Percentiles rank a stretch among this genome's conserved stretches.
These are phyloP conservation scores for Pteronura brasiliensis DNA, from an alignment of 2,113 vertebrate species.

Conservation along the genomic window DNA sequence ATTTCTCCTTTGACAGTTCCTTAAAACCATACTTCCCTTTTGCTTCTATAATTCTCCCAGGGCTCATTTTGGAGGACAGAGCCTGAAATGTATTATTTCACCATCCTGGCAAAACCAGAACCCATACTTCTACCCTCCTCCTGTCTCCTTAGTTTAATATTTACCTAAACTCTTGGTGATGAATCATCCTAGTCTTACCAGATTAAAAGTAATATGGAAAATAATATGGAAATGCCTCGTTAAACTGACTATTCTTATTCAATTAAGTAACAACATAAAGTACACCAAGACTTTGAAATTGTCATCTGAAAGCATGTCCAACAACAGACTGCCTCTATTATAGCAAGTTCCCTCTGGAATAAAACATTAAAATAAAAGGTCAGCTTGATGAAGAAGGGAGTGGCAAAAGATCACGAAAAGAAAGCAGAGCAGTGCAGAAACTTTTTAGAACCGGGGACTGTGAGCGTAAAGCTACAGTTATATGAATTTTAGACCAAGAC, in stretches of 20 bases:
- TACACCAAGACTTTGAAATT: not conserved
- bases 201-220: not conserved
- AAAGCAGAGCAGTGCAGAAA: slow-evolving; percentile 12
- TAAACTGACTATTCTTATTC: slow-evolving; percentile 21
- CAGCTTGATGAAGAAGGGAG: slow-evolving; percentile 21
- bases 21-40: not conserved
- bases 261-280: slow-evolving; percentile 18
- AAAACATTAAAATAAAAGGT: slow-evolving; percentile 28
- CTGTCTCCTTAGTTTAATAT: slow-evolving; percentile 14
- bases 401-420: slow-evolving; percentile 2
- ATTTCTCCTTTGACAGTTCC: not conserved
- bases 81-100: not conserved
- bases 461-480: not conserved
- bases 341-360: slow-evolving; percentile 17
- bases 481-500: not conserved
- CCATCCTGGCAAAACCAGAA: slow-evolving; percentile 7
- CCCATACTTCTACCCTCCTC: not conserved
- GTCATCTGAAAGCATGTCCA: not conserved
- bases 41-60: not conserved
- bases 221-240: not conserved
- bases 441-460: not conserved
- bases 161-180: not conserved
- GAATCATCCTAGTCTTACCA: not conserved
- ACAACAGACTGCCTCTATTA: not conserved
- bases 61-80: not conserved